These are phyloP conservation scores for Epinotia brunnichana DNA, from an alignment of 2,888 invertebrate genomes.

Conservation along the genomic window DNA sequence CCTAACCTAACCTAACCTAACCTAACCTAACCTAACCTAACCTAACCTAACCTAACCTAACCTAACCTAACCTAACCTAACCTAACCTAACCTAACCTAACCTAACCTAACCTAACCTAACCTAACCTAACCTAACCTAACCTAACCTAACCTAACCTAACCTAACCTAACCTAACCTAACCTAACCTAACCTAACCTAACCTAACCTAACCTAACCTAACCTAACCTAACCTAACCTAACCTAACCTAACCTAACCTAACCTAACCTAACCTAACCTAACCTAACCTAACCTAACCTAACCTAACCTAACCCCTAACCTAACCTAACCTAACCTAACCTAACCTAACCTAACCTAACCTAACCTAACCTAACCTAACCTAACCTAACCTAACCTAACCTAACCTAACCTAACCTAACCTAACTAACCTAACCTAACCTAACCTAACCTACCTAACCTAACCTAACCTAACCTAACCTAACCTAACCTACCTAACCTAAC, in stretches of 20 bases:
- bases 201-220: constrained; percentile 39
- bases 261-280: constrained; percentile 38
- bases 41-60: constrained; percentile 36
- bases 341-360: constrained; percentile 44
- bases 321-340: constrained; percentile 40
- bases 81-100: constrained; percentile 35
- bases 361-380: constrained; percentile 43
- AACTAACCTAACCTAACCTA: constrained; percentile 41
- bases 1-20: constrained; percentile 38
- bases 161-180: constrained; percentile 38
- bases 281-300: constrained; percentile 40
- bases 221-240: constrained; percentile 41
- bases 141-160: constrained; percentile 37
- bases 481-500: constrained; percentile 45
- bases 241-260: constrained; percentile 40
- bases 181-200: constrained; percentile 39
- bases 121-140: constrained; percentile 37
- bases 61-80: constrained; percentile 28
- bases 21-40: constrained; percentile 40
- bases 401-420: constrained; percentile 40
- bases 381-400: constrained; percentile 42
- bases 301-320: constrained; percentile 41
- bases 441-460: constrained; percentile 41
- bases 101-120: constrained; percentile 36
- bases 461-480: constrained; percentile 45